Evolutionary conservation across 2,797 vertebrate species (phyloP).

Genomic region (Sciurus carolinensis): DNA sequence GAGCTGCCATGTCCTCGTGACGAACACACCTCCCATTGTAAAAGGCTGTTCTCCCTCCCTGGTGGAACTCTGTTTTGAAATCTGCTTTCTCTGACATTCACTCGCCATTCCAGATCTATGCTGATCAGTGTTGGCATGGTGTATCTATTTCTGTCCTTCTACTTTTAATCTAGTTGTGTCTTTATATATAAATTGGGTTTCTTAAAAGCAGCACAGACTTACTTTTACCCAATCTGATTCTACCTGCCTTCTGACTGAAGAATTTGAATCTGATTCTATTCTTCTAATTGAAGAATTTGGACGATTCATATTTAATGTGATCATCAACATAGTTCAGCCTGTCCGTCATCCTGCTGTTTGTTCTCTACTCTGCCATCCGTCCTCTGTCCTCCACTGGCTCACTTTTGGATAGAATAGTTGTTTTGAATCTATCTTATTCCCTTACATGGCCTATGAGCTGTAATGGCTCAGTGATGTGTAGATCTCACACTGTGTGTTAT

Average conservation of each 20-base stretch:
- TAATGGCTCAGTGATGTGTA: too few relatives aligned
- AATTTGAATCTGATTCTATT: too few relatives aligned
- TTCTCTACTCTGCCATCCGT: too few relatives aligned
- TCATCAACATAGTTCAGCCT: not conserved
- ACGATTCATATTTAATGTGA: not conserved
- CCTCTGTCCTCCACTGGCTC: not conserved
- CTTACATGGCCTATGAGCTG: not conserved
- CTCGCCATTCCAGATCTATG: rapidly evolving
- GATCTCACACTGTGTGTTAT: too few relatives aligned
- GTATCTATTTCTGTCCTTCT: rapidly evolving
- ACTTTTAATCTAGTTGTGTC: not conserved
- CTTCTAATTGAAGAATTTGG: not conserved
- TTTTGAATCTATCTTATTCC: not conserved
- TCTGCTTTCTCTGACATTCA: not conserved
- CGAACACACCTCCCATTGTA: rapidly evolving
- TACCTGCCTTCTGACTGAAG: not conserved
- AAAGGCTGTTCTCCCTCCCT: not conserved
- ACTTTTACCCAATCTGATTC: not conserved
- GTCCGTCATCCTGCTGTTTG: too few relatives aligned
- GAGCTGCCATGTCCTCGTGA: not conserved
- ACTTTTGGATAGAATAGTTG: not conserved
- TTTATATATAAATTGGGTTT: not conserved
- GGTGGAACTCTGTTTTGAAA: not conserved
- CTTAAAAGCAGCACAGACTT: not conserved
- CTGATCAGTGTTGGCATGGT: rapidly evolving